A percentile compares a stretch with the other conserved stretches of the same genome.
These are phyloP conservation scores for Amaurobius ferox DNA, from an alignment of 2,888 invertebrate genomes.

Conservation along the genomic window DNA sequence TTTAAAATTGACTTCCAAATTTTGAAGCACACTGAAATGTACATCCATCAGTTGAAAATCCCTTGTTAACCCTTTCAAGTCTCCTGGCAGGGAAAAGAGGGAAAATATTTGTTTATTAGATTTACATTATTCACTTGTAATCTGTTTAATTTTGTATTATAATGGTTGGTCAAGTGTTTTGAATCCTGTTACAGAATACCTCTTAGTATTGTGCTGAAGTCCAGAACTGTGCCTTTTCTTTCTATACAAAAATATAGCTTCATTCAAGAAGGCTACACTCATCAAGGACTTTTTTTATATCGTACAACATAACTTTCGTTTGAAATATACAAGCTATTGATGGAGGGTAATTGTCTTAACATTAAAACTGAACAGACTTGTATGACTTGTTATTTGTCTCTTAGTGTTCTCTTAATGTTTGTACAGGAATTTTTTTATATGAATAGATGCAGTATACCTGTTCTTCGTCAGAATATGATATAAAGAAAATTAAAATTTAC, in stretches of 20 bases:
- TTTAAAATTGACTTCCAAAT: no score
- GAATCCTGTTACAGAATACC: conserved; percentile 56
- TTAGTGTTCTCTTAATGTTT: background rate
- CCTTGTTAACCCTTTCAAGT: background rate
- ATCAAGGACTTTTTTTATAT: conserved; percentile 58
- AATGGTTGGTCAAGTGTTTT: background rate
- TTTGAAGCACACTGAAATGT: no score
- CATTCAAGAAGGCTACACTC: conserved; percentile 42
- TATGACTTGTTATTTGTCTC: conserved; percentile 23
- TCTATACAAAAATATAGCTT: conserved; percentile 58
- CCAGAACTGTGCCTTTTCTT: conserved; percentile 72
- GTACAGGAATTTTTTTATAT: background rate
- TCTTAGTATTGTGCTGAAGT: conserved; percentile 66
- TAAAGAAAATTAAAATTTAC: no score
- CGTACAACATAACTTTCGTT: conserved; percentile 49
- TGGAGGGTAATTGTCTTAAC: conserved; percentile 57
- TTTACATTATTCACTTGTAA: background rate
- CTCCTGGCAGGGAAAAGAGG: conserved; percentile 55
- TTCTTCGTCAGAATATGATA: no score
- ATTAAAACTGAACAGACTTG: conserved; percentile 64
- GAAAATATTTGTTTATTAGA: background rate
- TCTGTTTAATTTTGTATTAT: background rate
- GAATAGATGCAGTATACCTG: no score
- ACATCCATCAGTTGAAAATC: no score
- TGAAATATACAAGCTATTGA: conserved; percentile 54